Base-by-base conservation (phyloP, 2,888 invertebrate genomes). In the Diaphora mendica region DNA sequence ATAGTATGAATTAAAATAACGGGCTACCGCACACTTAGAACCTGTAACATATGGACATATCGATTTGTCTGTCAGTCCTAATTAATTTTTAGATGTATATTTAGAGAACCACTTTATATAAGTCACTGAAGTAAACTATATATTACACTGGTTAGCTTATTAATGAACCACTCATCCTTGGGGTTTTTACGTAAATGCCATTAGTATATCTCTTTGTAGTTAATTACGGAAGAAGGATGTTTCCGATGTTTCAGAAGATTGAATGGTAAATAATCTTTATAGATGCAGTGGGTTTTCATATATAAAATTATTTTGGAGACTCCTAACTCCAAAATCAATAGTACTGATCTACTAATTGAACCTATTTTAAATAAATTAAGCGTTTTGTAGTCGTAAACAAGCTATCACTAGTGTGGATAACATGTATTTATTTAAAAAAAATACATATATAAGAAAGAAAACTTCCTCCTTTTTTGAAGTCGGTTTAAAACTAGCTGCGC, bases 1-100 rank as follows among this genome's bases (percentile, higher is more conserved):
- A 93, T 92, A 90, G 87, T 89, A 88, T 85, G 90, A 90, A 91
- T 92, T 91, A 86, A 85, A 88, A 88, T 88, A 88, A 82, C 85
- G 77, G 82, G 71, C 77, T 84, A 77, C 76, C 78, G 73, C 78
- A 83, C 82, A 74, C 71, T 68, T 80, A 86, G 84, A 82, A 86
- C 81, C 78, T 75, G 78, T 84, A 86, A 91, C 86, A 83, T 86
- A 90, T 89, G 86, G 83, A 86, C 82, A 83, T 85, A 89, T 91
- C 91, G 91, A 92, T 90, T 87, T 86, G 81, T 89, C 85, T 88
- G 89, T 90, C 89, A 84, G 83, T 75, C 66, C 79, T 84, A 85
- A 90, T 90, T 90, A 91, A 88, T 89, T 85, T 87, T 83, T 79
- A 78, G 72, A 76, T 77, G 70, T 79, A 80, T 82, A 86, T 85